Conservation (phyloP, 2,888 invertebrate genomes). For the Schizotus pectinicornis region DNA sequence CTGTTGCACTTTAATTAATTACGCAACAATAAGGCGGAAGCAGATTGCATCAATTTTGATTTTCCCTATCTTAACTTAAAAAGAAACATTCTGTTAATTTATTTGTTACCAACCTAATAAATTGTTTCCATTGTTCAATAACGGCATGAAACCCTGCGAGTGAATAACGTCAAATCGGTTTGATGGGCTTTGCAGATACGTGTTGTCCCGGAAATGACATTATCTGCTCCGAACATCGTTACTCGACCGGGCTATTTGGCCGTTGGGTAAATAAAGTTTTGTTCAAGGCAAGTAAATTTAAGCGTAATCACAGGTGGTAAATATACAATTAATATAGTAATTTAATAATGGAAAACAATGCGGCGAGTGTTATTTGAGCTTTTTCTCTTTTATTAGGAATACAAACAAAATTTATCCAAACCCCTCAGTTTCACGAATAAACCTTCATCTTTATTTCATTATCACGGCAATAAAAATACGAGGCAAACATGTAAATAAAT, state of each 20-base stretch:
- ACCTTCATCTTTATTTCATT: conserved; percentile 18
- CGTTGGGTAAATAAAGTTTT: conserved; percentile 18
- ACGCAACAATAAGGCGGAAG: conserved; percentile 1
- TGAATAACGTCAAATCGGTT: neutral
- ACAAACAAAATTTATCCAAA: conserved; percentile 19
- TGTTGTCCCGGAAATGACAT: conserved; percentile 20
- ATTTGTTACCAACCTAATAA: neutral
- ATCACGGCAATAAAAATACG: conserved; percentile 17
- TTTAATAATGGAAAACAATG: conserved; percentile 23
- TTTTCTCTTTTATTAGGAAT: conserved; percentile 9
- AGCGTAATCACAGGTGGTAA: conserved; percentile 21
- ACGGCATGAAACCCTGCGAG: neutral
- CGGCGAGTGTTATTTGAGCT: conserved; percentile 8
- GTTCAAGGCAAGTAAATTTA: conserved; percentile 10
- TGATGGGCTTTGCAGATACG: conserved; percentile 15
- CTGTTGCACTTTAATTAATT: too few relatives aligned
- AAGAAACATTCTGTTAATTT: neutral
- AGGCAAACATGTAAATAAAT: conserved; percentile 10
- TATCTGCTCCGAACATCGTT: conserved; percentile 19
- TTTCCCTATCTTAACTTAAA: too few relatives aligned
- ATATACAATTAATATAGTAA: conserved; percentile 23
- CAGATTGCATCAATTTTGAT: neutral
- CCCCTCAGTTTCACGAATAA: conserved; percentile 3
- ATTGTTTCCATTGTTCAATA: neutral
- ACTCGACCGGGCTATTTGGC: conserved; percentile 14